Evolutionary conservation across 2,113 vertebrate genomes (phyloP), one percentile per base, ranked within the genome.

Genomic region (Cebus imitator): DNA sequence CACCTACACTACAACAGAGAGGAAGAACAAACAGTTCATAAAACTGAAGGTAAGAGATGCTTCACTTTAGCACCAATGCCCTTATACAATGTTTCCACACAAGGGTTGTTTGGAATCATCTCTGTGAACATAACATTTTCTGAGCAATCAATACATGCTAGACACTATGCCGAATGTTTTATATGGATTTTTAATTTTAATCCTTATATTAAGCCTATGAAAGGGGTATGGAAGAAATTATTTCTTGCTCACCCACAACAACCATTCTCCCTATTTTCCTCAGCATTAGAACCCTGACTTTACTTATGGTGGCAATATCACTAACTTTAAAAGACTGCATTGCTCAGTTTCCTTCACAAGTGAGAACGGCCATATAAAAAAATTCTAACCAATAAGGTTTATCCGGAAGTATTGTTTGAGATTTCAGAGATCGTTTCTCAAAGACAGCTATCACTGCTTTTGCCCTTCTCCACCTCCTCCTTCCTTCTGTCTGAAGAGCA

Each of bases 31-130:
- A 1, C 16, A 81, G 37, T 52, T 90, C 35, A 17, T 37, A 73
- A 11, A 3, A 66, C 37, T 32, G 50, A 57, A 57, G 48, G 35
- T 78, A 72, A 97, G 50, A 90, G 48, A 68, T 57, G 8, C 82
- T 94, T 89, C 91, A 20, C 1, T 76, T 89, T 55, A 72, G 93
- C 90, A 52, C 17, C 79, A 95, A 94, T 82, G 61, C 14, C 57
- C 79, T 95, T 37, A 48, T 50, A 43, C 35, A 48, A 30, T 18
- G 55, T 12, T 94, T 94, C 80, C 2, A 0, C 12, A 93, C 83
- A 61, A 57, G 20, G 32, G 52, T 75, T 94, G 32, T 90, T 84
- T 82, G 66, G 40, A 84, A 84, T 80, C n/a, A 37, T 7, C 27
- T 87, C 50, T 48, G 27, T 5, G 20, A 72, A 95, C 16, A 93